Evolutionary conservation across 2,797 vertebrate species (phyloP).

Genomic region (Brachyrhaphis roseni): DNA sequence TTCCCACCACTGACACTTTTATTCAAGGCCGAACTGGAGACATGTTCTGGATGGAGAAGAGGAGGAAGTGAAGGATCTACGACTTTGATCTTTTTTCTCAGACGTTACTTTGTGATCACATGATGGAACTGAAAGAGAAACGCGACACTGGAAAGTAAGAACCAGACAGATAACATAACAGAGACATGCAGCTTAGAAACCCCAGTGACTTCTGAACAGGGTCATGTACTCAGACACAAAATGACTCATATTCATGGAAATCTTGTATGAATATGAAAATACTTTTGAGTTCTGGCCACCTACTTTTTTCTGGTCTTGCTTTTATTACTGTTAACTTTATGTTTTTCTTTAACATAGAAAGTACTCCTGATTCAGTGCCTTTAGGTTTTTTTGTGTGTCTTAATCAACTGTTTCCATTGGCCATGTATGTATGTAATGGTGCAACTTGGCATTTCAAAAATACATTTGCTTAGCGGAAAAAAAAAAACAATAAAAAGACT

Average conservation of each 20-base stretch:
- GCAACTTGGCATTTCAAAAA: no score
- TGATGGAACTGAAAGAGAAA: neutral
- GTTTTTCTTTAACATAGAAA: neutral
- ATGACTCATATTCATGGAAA: no score
- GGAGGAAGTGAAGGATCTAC: constrained; percentile 10
- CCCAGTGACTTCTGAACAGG: neutral
- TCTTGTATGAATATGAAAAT: no score
- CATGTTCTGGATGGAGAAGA: constrained; percentile 14
- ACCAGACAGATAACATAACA: neutral
- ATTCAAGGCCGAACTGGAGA: constrained; percentile 22
- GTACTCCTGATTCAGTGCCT: neutral
- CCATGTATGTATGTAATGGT: no score
- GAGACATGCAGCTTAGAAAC: neutral
- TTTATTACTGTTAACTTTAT: neutral
- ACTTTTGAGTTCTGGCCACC: neutral
- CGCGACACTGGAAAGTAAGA: neutral
- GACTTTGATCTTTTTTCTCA: constrained; percentile 5
- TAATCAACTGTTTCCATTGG: no score
- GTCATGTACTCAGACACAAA: no score
- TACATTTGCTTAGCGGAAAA: no score
- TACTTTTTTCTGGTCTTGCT: neutral
- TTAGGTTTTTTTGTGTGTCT: neutral
- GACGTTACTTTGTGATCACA: neutral
- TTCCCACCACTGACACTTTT: constrained; percentile 43
- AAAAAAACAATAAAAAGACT: no score